Conservation (phyloP, 2,888 invertebrate genomes). For the Drosophila testacea region DNA sequence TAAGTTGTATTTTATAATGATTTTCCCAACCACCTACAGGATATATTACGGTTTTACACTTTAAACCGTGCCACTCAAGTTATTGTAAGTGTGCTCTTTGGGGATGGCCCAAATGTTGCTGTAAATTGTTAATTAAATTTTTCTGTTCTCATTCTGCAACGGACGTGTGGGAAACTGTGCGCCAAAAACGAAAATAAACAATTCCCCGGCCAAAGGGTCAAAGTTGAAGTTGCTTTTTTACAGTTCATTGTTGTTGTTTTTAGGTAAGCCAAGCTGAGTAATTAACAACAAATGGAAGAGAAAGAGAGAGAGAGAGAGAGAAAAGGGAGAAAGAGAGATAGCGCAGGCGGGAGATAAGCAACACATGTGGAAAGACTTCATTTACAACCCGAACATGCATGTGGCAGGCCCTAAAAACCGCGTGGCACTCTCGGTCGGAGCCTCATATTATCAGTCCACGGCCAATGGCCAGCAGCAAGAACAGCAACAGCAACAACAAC, state of each 20-base stretch:
- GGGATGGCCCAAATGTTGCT: constrained; percentile 63
- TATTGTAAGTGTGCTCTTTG: constrained; percentile 1
- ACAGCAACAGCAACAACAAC: constrained; percentile 59
- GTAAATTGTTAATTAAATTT: constrained; percentile 79
- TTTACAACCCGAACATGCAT: constrained; percentile 33
- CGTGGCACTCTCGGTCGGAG: constrained; percentile 30
- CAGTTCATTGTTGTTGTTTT: constrained; percentile 14
- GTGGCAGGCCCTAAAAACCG: constrained; percentile 42
- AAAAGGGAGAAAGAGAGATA: neutral
- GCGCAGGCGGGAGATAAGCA: constrained; percentile 41
- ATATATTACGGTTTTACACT: neutral
- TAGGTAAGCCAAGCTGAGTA: constrained; percentile 53
- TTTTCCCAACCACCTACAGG: no score
- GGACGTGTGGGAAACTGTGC: constrained; percentile 62
- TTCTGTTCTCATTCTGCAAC: constrained; percentile 57
- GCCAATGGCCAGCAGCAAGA: constrained; percentile 65
- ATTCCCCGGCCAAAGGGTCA: constrained; percentile 37
- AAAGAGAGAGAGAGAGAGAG: neutral
- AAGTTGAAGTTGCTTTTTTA: constrained; percentile 46
- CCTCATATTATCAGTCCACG: constrained; percentile 48
- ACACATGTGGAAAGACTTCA: constrained; percentile 40
- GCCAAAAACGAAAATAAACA: constrained; percentile 39
- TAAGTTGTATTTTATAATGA: neutral
- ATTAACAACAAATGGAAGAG: constrained; percentile 56
- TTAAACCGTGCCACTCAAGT: no score